These are phyloP conservation scores for Paraplagusia blochii DNA, from an alignment of 2,113 vertebrate species.

Conservation along the genomic window DNA sequence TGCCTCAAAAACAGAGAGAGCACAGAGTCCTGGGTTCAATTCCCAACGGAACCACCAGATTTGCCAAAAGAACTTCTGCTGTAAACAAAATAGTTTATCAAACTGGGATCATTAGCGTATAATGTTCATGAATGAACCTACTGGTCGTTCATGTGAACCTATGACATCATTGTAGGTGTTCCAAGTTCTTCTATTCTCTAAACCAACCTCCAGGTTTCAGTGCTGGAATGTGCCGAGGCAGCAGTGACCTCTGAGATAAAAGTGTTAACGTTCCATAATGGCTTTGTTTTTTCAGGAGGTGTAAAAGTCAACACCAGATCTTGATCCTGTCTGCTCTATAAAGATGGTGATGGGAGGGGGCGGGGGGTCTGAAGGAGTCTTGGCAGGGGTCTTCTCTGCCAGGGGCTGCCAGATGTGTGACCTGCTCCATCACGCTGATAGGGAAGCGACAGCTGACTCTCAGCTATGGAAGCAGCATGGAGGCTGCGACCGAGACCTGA, in stretches of 20 bases:
- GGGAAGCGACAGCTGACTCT: conserved; percentile 62
- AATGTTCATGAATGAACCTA: too few relatives aligned
- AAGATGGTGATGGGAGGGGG: conserved; percentile 16
- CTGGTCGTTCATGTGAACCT: too few relatives aligned
- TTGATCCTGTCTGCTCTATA: conserved; percentile 42
- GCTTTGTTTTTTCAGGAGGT: conserved; percentile 66
- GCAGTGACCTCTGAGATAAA: conserved; percentile 55
- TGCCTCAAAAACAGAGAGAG: too few relatives aligned
- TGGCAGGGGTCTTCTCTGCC: conserved; percentile 54
- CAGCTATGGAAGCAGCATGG: conserved; percentile 45
- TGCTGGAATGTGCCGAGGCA: conserved; percentile 26
- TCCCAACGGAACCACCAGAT: too few relatives aligned
- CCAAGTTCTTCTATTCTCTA: too few relatives aligned
- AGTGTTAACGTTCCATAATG: conserved; percentile 58
- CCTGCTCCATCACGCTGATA: conserved; percentile 35
- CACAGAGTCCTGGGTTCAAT: too few relatives aligned
- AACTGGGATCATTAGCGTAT: too few relatives aligned
- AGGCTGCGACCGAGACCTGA: conserved; percentile 9
- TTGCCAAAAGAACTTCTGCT: too few relatives aligned
- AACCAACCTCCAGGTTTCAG: too few relatives aligned
- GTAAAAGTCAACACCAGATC: conserved; percentile 52
- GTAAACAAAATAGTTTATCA: too few relatives aligned
- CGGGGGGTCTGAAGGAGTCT: conserved; percentile 13
- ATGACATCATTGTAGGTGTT: too few relatives aligned
- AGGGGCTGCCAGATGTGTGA: conserved; percentile 71